Conservation (phyloP, 2,888 invertebrate genomes). For the Gibbula magus region DNA sequence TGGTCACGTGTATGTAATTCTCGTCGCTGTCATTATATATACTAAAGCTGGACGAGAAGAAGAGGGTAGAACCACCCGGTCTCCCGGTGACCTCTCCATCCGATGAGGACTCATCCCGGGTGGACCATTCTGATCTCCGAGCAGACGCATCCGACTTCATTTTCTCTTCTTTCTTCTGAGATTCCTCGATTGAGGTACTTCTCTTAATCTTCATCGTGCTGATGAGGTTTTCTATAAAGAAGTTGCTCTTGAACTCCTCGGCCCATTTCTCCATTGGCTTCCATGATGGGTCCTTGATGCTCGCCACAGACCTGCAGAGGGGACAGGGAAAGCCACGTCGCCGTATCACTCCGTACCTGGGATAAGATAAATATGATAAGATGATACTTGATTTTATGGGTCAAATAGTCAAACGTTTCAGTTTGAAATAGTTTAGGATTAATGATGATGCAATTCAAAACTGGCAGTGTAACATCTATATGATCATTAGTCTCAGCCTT, state of each 20-base stretch:
- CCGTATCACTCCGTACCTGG: not conserved
- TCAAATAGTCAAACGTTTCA: too few species aligned
- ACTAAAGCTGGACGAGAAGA: not conserved
- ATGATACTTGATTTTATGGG: too few species aligned
- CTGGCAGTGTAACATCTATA: too few species aligned
- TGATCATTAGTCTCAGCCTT: too few species aligned
- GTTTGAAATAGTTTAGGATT: too few species aligned
- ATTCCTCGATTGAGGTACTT: not conserved
- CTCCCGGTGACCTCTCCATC: too few species aligned
- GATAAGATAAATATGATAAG: too few species aligned
- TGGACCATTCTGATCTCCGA: not conserved
- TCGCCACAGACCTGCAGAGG: not conserved
- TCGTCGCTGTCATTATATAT: not conserved
- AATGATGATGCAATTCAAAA: too few species aligned
- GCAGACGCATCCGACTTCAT: not conserved
- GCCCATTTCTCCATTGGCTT: not conserved
- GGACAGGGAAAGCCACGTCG: not conserved
- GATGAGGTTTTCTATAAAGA: not conserved
- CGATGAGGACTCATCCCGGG: too few species aligned
- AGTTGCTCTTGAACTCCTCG: not conserved
- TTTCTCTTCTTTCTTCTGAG: not conserved
- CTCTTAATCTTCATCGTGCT: not conserved
- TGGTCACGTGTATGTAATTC: not conserved
- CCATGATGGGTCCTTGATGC: too few species aligned
- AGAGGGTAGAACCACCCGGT: too few species aligned